Evolutionary conservation across 2,113 vertebrate genomes (phyloP).

Genomic region (Stigmatopora argus): DNA sequence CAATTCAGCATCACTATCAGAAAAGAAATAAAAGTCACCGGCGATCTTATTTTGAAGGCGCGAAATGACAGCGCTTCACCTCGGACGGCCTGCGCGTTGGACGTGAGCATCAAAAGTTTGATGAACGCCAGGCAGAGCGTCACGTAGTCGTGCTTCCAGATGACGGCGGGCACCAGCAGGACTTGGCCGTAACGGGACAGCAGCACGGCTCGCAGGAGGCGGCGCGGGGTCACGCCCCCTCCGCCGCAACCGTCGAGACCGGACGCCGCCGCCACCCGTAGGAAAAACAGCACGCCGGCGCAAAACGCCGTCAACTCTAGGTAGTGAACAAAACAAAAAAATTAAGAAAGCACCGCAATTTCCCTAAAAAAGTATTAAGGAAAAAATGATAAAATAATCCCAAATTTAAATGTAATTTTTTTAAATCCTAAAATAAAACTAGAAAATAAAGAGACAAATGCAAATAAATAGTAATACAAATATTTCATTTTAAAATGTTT

Average conservation of each 20-base stretch:
- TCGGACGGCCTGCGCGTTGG: conserved; percentile 89
- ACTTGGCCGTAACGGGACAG: conserved; percentile 96
- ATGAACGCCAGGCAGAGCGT: conserved; percentile 87
- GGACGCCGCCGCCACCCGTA: conserved; percentile 66
- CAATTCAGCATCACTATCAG: conserved; percentile 83
- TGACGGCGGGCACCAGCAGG: conserved; percentile 88
- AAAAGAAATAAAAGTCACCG: conserved; percentile 1
- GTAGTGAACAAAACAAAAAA: background rate
- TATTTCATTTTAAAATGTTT: too few relatives aligned
- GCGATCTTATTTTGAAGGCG: too few relatives aligned
- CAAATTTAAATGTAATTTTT: too few relatives aligned
- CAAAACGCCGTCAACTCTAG: conserved; percentile 86
- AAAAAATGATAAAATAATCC: too few relatives aligned
- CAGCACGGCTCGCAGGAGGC: conserved; percentile 83
- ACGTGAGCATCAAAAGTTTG: conserved; percentile 88
- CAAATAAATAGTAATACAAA: too few relatives aligned
- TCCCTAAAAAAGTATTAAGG: too few relatives aligned
- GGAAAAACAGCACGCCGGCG: conserved; percentile 73
- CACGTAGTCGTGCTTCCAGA: conserved; percentile 95
- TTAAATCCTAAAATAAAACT: too few relatives aligned
- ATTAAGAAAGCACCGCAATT: too few relatives aligned
- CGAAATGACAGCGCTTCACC: conserved; percentile 62
- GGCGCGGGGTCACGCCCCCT: conserved; percentile 59
- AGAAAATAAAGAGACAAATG: too few relatives aligned
- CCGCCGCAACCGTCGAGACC: conserved; percentile 45